Percentiles rank a stretch among this genome's conserved stretches.
Evolutionary conservation across 1,140 invertebrate genomes (phyloP).

Genomic region (Ceratoteleas bidentatus): DNA sequence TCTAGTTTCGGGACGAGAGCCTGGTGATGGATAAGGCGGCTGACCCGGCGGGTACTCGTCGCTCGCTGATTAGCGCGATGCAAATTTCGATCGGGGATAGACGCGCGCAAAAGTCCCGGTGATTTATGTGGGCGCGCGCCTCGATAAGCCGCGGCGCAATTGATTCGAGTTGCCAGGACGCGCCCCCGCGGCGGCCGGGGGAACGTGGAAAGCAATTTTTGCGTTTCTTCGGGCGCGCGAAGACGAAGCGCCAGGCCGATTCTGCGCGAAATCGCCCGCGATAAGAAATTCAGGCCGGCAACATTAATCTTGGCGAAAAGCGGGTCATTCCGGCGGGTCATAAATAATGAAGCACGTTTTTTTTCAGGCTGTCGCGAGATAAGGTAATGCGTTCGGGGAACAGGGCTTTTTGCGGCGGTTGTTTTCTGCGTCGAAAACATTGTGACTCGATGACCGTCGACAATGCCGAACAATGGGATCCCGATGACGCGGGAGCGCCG

Average conservation of each 20-base stretch:
- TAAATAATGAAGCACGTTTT: conserved; percentile 57
- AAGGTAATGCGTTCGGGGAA: conserved; percentile 48
- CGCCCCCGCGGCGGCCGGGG: too few species aligned
- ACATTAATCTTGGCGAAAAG: conserved; percentile 55
- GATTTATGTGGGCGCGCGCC: conserved; percentile 9
- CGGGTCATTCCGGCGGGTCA: conserved; percentile 36
- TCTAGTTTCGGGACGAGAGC: conserved; percentile 10
- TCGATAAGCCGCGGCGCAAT: background rate
- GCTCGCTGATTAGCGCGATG: conserved; percentile 19
- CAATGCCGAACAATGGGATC: conserved; percentile 74
- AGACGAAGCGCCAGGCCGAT: background rate
- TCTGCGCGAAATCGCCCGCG: conserved; percentile 18
- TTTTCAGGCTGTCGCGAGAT: conserved; percentile 22
- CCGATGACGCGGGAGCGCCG: conserved; percentile 68
- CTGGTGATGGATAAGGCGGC: conserved; percentile 30
- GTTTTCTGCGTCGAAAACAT: conserved; percentile 31
- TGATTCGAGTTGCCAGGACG: background rate
- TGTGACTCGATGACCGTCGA: conserved; percentile 55
- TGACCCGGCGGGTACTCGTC: conserved; percentile 17
- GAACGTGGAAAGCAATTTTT: too few species aligned
- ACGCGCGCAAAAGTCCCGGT: conserved; percentile 4
- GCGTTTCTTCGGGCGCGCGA: too few species aligned
- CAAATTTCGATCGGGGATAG: conserved; percentile 33
- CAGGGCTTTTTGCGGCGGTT: conserved; percentile 23
- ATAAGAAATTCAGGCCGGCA: conserved; percentile 54